Percentiles rank a stretch among this genome's conserved stretches.
phyloP scores from a whole-genome alignment of 2,888 invertebrate species.

The Argyresthia albistria region DNA sequence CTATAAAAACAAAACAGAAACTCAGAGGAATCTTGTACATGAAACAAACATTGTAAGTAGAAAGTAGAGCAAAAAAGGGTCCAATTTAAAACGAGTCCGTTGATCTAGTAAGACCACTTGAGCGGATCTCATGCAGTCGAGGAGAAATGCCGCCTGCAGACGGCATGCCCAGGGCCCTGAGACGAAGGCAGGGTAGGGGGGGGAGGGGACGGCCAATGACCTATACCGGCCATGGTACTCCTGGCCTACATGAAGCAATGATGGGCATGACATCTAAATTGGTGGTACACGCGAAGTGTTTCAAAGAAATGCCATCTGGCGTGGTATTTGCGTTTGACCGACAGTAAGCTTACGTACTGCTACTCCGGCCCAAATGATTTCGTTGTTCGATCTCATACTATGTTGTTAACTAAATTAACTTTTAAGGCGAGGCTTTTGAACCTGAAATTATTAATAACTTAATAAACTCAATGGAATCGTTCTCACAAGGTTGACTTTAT shows the following conservation, averaged over 20 bases:
- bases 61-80: conserved; percentile 4
- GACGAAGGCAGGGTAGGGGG: conserved; percentile 22
- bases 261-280: too few species aligned
- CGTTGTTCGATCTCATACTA: too few species aligned
- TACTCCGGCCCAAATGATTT: too few species aligned
- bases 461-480: too few species aligned
- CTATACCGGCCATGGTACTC: conserved; percentile 54
- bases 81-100: conserved; percentile 5
- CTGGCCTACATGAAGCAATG: conserved; percentile 48
- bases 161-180: conserved; percentile 45
- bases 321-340: too few species aligned
- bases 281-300: neutral
- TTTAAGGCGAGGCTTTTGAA: too few species aligned
- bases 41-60: neutral
- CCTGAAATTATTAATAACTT: too few species aligned
- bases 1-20: neutral
- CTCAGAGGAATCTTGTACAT: neutral
- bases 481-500: too few species aligned
- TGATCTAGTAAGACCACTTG: conserved; percentile 19
- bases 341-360: too few species aligned
- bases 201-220: conserved; percentile 45
- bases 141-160: conserved; percentile 48
- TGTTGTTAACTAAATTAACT: too few species aligned
- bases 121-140: conserved; percentile 35
- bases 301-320: neutral